phyloP scores from a whole-genome alignment of 2,113 vertebrate species.

The Heterochromis multidens region DNA sequence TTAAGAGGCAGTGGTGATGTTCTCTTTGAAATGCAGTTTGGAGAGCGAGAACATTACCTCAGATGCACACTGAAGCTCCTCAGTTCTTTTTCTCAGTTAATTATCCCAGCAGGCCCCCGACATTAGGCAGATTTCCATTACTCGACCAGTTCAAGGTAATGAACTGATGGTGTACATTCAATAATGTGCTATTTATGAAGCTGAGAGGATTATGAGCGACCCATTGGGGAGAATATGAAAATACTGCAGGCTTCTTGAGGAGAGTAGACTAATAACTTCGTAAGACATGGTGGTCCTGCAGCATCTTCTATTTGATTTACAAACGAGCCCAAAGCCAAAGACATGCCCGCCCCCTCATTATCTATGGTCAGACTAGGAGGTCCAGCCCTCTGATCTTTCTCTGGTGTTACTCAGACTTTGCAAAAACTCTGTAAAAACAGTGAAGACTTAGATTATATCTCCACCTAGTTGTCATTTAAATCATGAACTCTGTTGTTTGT shows the following conservation, averaged over 20 bases:
- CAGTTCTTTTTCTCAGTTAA: slow-evolving; percentile 35
- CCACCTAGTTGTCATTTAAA: background rate
- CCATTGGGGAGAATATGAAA: slow-evolving; percentile 13
- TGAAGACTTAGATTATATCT: background rate
- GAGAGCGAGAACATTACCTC: slow-evolving; percentile 1
- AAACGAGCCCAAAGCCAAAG: background rate
- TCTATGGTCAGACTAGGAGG: background rate
- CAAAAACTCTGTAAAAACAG: background rate
- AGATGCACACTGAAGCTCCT: slow-evolving; percentile 11
- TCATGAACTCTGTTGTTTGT: background rate
- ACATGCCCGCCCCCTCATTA: background rate
- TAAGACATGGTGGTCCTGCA: background rate
- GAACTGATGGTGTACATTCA: slow-evolving; percentile 50
- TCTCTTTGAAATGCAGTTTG: slow-evolving; percentile 20
- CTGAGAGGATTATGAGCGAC: slow-evolving; percentile 28
- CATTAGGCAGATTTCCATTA: slow-evolving; percentile 54
- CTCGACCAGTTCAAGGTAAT: slow-evolving; percentile 46
- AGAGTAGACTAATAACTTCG: background rate
- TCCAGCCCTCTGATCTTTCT: background rate
- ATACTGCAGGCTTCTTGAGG: background rate
- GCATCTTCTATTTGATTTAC: slow-evolving; percentile 2
- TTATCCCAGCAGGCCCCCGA: slow-evolving; percentile 38
- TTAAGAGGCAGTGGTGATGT: background rate
- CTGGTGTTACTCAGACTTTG: too few relatives aligned
- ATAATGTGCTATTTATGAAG: slow-evolving; percentile 57